Conservation (phyloP, 2,113 vertebrate species). For the Leucopternis melanops region DNA sequence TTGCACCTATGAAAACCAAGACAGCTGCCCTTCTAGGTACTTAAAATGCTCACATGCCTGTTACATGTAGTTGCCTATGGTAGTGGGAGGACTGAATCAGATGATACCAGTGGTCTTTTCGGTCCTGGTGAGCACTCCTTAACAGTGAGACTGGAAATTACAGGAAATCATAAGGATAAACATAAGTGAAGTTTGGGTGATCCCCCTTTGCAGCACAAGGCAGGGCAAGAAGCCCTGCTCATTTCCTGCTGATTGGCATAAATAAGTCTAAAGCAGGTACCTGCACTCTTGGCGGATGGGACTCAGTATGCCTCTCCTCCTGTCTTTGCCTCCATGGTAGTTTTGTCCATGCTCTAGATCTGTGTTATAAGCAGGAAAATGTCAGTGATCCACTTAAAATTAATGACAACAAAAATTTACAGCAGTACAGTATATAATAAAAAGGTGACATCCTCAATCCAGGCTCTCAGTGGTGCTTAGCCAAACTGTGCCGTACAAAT, state of each 20-base stretch:
- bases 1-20: neutral
- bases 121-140: neutral
- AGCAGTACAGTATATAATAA: neutral
- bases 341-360: neutral
- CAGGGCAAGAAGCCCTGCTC: neutral
- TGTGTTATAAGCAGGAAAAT: neutral
- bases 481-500: neutral
- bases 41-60: neutral
- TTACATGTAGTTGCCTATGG: neutral
- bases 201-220: neutral
- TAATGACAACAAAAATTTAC: neutral
- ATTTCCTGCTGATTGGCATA: neutral
- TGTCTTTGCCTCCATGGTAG: neutral
- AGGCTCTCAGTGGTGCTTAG: neutral
- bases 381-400: neutral
- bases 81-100: neutral
- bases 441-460: neutral
- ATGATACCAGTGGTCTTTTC: neutral
- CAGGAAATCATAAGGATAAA: neutral
- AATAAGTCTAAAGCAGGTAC: neutral
- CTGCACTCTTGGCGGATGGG: neutral
- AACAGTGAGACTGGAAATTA: neutral
- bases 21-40: neutral
- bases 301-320: neutral
- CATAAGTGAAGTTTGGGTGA: neutral